These are phyloP conservation scores for Lucifuga dentata DNA, from an alignment of 2,113 vertebrate genomes.

Conservation along the genomic window DNA sequence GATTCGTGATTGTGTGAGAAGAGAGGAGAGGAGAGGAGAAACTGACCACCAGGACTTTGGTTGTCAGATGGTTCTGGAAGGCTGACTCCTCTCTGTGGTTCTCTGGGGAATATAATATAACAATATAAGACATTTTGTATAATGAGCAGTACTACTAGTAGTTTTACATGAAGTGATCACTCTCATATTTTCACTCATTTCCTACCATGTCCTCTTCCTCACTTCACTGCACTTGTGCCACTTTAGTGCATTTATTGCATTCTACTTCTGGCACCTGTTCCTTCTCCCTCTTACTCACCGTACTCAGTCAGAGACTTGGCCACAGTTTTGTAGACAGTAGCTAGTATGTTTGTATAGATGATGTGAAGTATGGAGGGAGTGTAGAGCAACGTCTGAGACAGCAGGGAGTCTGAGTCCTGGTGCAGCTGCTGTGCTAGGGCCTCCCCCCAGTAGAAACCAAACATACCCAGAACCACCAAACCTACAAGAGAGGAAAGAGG, in stretches of 20 bases:
- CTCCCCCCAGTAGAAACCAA: constrained; percentile 82
- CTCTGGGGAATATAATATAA: constrained; percentile 64
- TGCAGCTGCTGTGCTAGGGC: constrained; percentile 68
- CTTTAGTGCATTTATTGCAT: too few species aligned
- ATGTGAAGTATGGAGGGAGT: constrained; percentile 83
- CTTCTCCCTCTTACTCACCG: constrained; percentile 73
- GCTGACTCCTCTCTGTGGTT: constrained; percentile 87
- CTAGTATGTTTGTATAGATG: constrained; percentile 81
- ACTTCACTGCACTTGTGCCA: too few species aligned
- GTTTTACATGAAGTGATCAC: too few species aligned
- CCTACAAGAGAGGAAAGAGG: constrained; percentile 48
- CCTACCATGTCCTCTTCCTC: too few species aligned
- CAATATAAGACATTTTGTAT: too few species aligned
- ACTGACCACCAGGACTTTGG: constrained; percentile 86
- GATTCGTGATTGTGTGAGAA: neutral
- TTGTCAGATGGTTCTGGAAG: constrained; percentile 83
- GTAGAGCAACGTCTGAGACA: constrained; percentile 73
- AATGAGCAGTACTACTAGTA: too few species aligned
- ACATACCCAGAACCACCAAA: constrained; percentile 81
- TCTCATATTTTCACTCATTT: too few species aligned
- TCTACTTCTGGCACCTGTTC: too few species aligned
- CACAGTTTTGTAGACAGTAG: constrained; percentile 75
- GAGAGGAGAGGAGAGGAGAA: neutral
- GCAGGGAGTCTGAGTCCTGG: constrained; percentile 64
- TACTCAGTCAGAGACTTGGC: constrained; percentile 81